Conservation (phyloP, 2,888 invertebrate genomes). For the Nezara viridula region DNA sequence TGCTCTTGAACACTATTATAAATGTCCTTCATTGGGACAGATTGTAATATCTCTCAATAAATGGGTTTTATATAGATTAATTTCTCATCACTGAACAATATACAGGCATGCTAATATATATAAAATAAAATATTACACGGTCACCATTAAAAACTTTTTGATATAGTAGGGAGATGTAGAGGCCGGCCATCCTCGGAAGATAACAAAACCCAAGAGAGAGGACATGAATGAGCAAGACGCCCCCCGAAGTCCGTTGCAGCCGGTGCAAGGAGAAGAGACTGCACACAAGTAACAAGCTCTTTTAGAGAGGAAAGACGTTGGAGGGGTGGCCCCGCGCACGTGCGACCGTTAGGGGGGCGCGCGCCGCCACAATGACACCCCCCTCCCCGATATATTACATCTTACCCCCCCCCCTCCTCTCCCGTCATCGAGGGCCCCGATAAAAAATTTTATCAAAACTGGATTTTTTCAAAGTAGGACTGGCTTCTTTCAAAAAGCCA, state of each 20-base stretch:
- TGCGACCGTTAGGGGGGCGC: slow-evolving; percentile 53
- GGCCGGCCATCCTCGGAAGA: no score
- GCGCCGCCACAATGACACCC: slow-evolving; percentile 52
- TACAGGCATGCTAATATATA: no score
- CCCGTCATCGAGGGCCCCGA: not conserved
- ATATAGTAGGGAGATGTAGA: no score
- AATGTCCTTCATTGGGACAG: no score
- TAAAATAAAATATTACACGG: no score
- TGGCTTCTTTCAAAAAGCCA: slow-evolving; percentile 34
- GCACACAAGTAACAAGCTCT: slow-evolving; percentile 27
- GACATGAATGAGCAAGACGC: no score
- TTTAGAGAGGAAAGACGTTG: slow-evolving; percentile 49
- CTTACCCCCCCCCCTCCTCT: not conserved
- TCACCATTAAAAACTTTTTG: no score
- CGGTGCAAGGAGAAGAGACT: not conserved
- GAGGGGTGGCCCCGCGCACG: not conserved
- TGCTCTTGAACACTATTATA: no score
- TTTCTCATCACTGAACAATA: no score
- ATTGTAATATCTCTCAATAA: no score
- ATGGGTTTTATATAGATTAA: no score
- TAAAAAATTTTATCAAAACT: slow-evolving; percentile 53
- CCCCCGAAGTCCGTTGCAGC: slow-evolving; percentile 29
- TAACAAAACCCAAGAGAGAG: no score
- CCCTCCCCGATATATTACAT: slow-evolving; percentile 47
- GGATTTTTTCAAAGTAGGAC: slow-evolving; percentile 41